Evolutionary conservation across 1,140 invertebrate species (phyloP).

Genomic region (Brachionus rubens): DNA sequence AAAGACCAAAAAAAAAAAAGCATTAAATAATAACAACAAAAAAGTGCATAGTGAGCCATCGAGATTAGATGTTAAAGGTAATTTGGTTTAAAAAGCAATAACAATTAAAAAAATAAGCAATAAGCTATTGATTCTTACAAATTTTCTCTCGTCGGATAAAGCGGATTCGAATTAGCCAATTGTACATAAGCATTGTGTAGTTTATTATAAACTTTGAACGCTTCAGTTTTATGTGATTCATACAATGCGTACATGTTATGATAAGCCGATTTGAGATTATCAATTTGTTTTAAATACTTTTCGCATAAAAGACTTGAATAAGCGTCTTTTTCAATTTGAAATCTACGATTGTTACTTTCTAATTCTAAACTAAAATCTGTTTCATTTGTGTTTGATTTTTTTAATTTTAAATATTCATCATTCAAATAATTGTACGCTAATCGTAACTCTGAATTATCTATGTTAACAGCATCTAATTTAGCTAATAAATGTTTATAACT

Average conservation of each 20-base stretch:
- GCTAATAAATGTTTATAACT: slow-evolving; percentile 34
- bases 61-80: too few relatives aligned
- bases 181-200: slow-evolving; percentile 1
- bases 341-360: not conserved
- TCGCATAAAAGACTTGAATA: not conserved
- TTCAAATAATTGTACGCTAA: slow-evolving; percentile 18
- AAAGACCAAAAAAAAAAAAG: too few relatives aligned
- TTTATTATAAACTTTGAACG: not conserved
- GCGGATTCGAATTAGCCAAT: not conserved
- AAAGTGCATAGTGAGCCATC: too few relatives aligned
- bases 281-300: not conserved
- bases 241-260: not conserved
- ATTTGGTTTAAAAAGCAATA: too few relatives aligned
- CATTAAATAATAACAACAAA: too few relatives aligned
- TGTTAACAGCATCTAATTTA: slow-evolving; percentile 43
- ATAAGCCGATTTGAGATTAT: slow-evolving; percentile 33
- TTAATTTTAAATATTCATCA: slow-evolving; percentile 28
- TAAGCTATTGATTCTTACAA: not conserved
- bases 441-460: slow-evolving; percentile 33
- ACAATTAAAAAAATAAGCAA: too few relatives aligned
- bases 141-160: not conserved
- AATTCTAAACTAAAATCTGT: not conserved
- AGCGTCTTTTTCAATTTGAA: not conserved
- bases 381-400: not conserved
- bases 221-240: not conserved